A percentile compares a stretch with the other conserved stretches of the same genome.
These are phyloP conservation scores for Procambarus virginalis DNA, from an alignment of 1,140 invertebrate genomes.

Conservation along the genomic window DNA sequence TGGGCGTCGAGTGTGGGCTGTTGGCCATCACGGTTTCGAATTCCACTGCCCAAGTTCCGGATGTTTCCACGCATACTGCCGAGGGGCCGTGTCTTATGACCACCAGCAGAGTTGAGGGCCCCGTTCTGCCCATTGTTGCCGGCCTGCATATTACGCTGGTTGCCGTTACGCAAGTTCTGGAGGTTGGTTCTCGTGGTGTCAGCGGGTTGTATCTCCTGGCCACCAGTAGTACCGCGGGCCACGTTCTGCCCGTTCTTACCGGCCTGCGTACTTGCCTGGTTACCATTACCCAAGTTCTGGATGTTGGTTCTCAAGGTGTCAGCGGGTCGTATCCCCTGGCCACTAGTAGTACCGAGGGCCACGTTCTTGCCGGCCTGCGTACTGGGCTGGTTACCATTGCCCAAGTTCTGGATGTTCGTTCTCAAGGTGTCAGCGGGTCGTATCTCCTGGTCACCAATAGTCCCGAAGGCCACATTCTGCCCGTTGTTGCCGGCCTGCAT, in stretches of 20 bases:
- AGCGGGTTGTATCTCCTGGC: too few species aligned
- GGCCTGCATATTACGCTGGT: too few species aligned
- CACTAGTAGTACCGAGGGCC: too few species aligned
- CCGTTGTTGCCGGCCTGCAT: too few species aligned
- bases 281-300: background rate
- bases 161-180: background rate
- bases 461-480: too few species aligned
- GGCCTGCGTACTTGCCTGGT: background rate
- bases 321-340: background rate
- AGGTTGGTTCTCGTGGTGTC: background rate
- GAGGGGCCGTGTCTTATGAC: too few species aligned
- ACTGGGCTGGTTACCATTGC: constrained; percentile 23
- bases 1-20: background rate
- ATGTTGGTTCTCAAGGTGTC: too few species aligned
- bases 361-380: too few species aligned
- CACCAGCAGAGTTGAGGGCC: too few species aligned
- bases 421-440: background rate
- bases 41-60: background rate
- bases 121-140: too few species aligned
- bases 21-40: background rate
- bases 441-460: too few species aligned
- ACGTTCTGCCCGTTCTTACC: background rate
- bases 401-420: background rate
- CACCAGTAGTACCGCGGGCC: too few species aligned
- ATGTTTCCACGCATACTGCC: background rate